These are phyloP conservation scores for Lamprotornis superbus DNA, from an alignment of 2,113 vertebrate species.

Conservation along the genomic window DNA sequence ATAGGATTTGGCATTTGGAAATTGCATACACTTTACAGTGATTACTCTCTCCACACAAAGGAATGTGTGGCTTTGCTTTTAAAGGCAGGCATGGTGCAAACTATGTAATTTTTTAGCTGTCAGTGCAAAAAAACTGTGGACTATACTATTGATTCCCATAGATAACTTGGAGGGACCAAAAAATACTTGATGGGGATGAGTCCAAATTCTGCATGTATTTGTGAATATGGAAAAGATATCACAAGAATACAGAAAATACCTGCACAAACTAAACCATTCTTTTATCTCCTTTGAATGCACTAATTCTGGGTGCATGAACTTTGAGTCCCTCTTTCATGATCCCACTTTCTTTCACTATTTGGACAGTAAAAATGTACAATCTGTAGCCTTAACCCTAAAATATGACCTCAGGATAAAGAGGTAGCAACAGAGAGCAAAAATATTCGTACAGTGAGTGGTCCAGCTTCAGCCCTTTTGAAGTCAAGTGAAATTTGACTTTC, in stretches of 20 bases:
- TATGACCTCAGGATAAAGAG: not conserved
- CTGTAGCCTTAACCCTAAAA: not conserved
- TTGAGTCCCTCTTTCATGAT: not conserved
- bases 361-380: not conserved
- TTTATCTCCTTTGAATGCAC: not conserved
- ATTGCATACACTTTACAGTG: slow-evolving; percentile 39
- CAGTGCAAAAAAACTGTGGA: not conserved
- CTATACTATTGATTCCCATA: not conserved
- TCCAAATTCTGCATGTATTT: not conserved
- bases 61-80: slow-evolving; percentile 14
- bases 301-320: not conserved
- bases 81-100: not conserved
- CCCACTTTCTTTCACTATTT: not conserved
- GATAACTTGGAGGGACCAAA: not conserved
- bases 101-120: not conserved
- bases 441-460: not conserved
- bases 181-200: not conserved
- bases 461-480: not conserved
- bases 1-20: slow-evolving; percentile 47
- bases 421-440: not conserved
- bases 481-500: not conserved
- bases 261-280: rapidly evolving
- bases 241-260: not conserved
- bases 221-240: not conserved
- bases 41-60: slow-evolving; percentile 24